Percentiles rank a stretch among this genome's conserved stretches.
phyloP scores from a whole-genome alignment of 2,113 vertebrate species.

The Chloebia gouldiae region DNA sequence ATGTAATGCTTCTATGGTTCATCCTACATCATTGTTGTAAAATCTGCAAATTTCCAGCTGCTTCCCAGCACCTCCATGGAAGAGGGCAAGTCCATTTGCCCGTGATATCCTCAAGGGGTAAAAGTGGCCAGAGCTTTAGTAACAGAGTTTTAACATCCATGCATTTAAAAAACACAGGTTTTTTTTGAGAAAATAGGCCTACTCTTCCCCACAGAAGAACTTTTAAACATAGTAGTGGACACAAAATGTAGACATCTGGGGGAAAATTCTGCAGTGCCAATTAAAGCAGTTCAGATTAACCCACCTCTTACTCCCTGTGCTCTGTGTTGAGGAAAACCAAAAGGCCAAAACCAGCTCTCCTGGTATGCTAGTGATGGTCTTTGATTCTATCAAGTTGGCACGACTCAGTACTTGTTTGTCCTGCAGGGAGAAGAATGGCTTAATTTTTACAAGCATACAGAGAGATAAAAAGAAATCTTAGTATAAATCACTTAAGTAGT shows the following conservation, averaged over 20 bases:
- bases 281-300: not conserved
- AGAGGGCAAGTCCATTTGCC: not conserved
- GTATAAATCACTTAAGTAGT: not conserved
- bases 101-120: not conserved
- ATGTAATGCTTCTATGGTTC: not conserved
- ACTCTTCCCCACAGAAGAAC: not conserved
- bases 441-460: not conserved
- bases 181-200: not conserved
- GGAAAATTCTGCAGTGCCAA: not conserved
- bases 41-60: not conserved
- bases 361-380: not conserved
- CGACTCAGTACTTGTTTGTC: not conserved
- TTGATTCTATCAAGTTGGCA: not conserved
- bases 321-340: not conserved
- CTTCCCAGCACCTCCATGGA: not conserved
- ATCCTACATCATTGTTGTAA: not conserved
- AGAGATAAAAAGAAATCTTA: not conserved
- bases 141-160: not conserved
- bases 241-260: not conserved
- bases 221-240: not conserved
- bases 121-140: not conserved
- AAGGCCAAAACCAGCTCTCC: not conserved
- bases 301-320: not conserved
- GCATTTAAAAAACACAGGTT: not conserved
- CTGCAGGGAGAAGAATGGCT: not conserved